phyloP scores from a whole-genome alignment of 2,888 invertebrate species.

The Itoplectis maculator region DNA sequence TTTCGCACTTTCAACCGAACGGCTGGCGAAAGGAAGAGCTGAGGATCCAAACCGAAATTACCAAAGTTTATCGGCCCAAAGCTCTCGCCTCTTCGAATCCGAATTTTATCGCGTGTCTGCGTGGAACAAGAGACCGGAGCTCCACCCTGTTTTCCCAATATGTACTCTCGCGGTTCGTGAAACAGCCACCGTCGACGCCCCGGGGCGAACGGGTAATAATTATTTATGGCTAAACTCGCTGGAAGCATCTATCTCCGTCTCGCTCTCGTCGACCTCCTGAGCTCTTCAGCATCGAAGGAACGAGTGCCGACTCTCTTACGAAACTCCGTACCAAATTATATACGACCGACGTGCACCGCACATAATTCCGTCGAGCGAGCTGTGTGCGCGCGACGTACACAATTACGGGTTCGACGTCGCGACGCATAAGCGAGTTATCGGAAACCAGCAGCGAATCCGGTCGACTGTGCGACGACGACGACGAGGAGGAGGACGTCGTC shows the following conservation, averaged over 20 bases:
- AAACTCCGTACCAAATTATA: constrained; percentile 49
- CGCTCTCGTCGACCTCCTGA: constrained; percentile 49
- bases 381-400: constrained; percentile 27
- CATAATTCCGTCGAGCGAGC: constrained; percentile 36
- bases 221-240: constrained; percentile 64
- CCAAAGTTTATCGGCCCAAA: constrained; percentile 58
- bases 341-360: constrained; percentile 36
- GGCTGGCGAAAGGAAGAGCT: constrained; percentile 1
- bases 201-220: constrained; percentile 59
- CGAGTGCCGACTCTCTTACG: constrained; percentile 32
- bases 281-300: constrained; percentile 20
- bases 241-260: constrained; percentile 15
- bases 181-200: constrained; percentile 24
- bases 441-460: constrained; percentile 6
- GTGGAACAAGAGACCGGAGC: constrained; percentile 33
- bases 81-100: constrained; percentile 48
- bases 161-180: constrained; percentile 33
- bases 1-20: neutral
- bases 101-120: constrained; percentile 47
- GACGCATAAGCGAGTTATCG: constrained; percentile 21
- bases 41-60: constrained; percentile 56
- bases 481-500: neutral
- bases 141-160: constrained; percentile 17
- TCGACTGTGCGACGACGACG: neutral
- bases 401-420: constrained; percentile 35